phyloP scores from a whole-genome alignment of 1,140 invertebrate genomes.

The Philotrypesis tridentata region DNA sequence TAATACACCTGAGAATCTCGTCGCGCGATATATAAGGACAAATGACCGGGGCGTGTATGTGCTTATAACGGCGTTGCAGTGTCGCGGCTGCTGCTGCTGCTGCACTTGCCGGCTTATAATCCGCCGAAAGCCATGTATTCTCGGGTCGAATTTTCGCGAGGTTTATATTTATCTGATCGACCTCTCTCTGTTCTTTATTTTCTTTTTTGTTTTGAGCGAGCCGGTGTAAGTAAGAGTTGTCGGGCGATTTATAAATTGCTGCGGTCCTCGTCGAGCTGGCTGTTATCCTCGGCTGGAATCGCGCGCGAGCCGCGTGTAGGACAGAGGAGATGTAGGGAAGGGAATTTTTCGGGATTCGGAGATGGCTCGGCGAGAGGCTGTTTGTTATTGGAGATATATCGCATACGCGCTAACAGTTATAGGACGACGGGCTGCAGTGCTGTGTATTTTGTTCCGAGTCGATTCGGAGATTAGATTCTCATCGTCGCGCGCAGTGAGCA shows the following conservation, averaged over 20 bases:
- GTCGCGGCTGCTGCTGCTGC: neutral
- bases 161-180: neutral
- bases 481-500: too few relatives aligned
- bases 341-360: too few relatives aligned
- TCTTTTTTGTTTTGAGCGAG: neutral
- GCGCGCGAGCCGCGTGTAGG: neutral
- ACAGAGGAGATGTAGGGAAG: neutral
- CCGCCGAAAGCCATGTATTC: neutral
- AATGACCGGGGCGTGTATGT: conserved; percentile 19
- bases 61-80: conserved; percentile 10
- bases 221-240: neutral
- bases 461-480: neutral
- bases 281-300: conserved; percentile 4
- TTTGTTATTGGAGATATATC: neutral
- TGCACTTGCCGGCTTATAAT: neutral
- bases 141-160: conserved; percentile 12
- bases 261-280: conserved; percentile 9
- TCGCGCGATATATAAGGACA: conserved; percentile 24
- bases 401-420: neutral
- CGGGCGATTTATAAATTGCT: conserved; percentile 19
- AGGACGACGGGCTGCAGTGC: neutral
- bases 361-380: neutral
- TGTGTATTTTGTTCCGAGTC: neutral
- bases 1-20: conserved; percentile 24
- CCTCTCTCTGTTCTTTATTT: neutral